Evolutionary conservation across 1,140 invertebrate species (phyloP).

Genomic region (Nixonia krombeini): DNA sequence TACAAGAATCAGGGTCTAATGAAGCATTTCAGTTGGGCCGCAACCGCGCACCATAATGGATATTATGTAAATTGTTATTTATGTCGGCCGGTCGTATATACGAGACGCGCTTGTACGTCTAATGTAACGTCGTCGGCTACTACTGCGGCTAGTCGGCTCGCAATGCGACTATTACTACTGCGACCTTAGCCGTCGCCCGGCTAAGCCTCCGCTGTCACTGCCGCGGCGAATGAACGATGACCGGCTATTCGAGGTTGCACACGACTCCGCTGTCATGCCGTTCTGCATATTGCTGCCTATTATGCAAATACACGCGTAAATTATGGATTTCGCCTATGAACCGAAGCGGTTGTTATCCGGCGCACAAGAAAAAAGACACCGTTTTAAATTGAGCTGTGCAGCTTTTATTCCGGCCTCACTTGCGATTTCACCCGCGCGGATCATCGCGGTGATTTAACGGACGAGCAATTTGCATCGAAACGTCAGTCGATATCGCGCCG

Average conservation of each 20-base stretch:
- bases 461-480: too few species aligned
- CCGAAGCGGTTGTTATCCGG: neutral
- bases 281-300: slow-evolving; percentile 22
- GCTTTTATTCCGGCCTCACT: too few species aligned
- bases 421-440: too few species aligned
- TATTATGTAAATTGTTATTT: slow-evolving; percentile 53
- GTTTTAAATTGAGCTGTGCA: too few species aligned
- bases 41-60: slow-evolving; percentile 43
- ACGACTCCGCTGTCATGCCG: slow-evolving; percentile 26
- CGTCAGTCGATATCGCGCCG: too few species aligned
- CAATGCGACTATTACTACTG: slow-evolving; percentile 48
- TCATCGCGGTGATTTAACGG: too few species aligned
- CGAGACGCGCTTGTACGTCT: slow-evolving; percentile 36
- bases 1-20: slow-evolving; percentile 49
- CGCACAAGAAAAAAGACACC: too few species aligned
- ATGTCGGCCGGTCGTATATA: slow-evolving; percentile 29
- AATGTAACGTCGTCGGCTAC: slow-evolving; percentile 43
- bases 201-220: slow-evolving; percentile 19
- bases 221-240: slow-evolving; percentile 36
- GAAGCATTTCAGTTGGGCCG: slow-evolving; percentile 46
- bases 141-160: slow-evolving; percentile 40
- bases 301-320: slow-evolving; percentile 29
- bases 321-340: slow-evolving; percentile 21
- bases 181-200: slow-evolving; percentile 21
- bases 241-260: slow-evolving; percentile 19